phyloP scores from a whole-genome alignment of 1,140 invertebrate species.

The Batillaria attramentaria region DNA sequence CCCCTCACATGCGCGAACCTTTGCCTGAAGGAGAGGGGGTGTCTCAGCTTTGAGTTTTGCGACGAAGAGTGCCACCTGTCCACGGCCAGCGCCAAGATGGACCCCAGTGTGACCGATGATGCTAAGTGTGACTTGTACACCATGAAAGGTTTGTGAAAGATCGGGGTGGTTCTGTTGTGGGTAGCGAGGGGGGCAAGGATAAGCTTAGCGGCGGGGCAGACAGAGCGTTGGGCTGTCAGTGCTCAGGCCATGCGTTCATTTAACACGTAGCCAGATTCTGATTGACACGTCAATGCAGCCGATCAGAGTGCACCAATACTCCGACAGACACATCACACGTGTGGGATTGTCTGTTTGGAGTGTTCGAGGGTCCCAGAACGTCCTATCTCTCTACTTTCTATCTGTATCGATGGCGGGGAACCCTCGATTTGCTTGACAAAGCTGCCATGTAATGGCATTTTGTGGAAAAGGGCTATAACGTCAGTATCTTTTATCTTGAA shows the following conservation, averaged over 20 bases:
- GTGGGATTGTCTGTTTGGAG: no score
- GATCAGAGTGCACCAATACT: no score
- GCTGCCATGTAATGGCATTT: no score
- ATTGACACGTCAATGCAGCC: no score
- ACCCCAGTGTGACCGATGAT: constrained; percentile 1
- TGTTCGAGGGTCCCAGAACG: no score
- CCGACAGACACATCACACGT: no score
- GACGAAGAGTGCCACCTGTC: constrained; percentile 46
- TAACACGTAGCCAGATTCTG: no score
- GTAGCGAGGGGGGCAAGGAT: constrained; percentile 34
- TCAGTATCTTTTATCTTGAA: no score
- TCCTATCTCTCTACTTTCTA: no score
- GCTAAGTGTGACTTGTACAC: constrained; percentile 45
- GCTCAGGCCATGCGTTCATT: not conserved
- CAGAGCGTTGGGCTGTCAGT: not conserved
- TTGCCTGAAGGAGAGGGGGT: constrained; percentile 44
- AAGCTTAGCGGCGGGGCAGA: not conserved
- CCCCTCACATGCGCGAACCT: constrained; percentile 45
- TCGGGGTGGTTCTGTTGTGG: constrained; percentile 39
- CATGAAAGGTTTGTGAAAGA: constrained; percentile 34
- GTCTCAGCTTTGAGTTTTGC: constrained; percentile 53
- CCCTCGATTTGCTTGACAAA: no score
- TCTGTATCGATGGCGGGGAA: no score
- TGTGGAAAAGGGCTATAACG: no score
- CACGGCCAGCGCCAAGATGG: constrained; percentile 11